Percentiles rank a stretch among this genome's conserved stretches.
These are phyloP conservation scores for Pontoporia blainvillei DNA, from an alignment of 2,113 vertebrate genomes.

Conservation along the genomic window DNA sequence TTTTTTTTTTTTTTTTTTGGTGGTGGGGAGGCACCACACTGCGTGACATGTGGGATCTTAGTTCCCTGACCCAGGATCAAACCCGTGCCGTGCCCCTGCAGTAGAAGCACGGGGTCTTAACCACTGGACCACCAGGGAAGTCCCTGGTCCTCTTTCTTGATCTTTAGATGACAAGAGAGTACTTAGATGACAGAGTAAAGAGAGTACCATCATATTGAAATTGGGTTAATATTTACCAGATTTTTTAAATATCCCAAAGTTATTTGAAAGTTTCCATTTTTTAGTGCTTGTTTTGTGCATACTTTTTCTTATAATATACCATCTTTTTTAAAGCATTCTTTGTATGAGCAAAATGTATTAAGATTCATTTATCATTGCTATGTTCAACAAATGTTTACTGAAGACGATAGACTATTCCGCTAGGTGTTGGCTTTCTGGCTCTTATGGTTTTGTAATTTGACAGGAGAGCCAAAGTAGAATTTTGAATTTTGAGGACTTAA, in stretches of 20 bases:
- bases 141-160: neutral
- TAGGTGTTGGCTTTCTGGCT: neutral
- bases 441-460: neutral
- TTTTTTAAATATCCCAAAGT: neutral
- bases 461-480: neutral
- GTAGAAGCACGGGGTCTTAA: no score
- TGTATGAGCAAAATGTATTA: neutral
- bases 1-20: no score
- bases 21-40: fast-evolving
- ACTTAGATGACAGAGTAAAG: neutral
- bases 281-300: neutral
- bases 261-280: constrained; percentile 4
- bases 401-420: neutral
- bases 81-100: no score
- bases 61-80: no score
- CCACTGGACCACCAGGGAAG: no score
- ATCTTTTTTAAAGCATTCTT: neutral
- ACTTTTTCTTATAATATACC: neutral
- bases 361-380: neutral
- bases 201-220: neutral
- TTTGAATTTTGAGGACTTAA: neutral
- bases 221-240: neutral
- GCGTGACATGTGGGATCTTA: no score
- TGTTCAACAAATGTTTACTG: neutral
- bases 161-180: neutral